Evolutionary conservation across 2,888 invertebrate species (phyloP).

Genomic region (Epiblema foenella): DNA sequence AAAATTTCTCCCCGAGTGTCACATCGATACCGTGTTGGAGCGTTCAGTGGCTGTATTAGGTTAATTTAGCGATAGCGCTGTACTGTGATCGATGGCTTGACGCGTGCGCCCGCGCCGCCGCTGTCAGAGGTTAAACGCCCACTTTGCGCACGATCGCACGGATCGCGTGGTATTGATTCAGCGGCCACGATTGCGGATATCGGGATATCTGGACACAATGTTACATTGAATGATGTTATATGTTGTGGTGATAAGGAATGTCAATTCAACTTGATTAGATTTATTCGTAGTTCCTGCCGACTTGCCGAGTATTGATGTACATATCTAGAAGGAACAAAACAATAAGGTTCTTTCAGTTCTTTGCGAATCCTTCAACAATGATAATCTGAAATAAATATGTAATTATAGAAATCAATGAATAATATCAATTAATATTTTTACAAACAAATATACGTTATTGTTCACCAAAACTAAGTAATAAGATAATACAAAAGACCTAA

Average conservation of each 20-base stretch:
- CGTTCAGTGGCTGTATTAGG: conserved; percentile 42
- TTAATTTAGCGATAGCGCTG: conserved; percentile 40
- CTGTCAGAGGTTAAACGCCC: conserved; percentile 46
- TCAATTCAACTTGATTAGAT: conserved; percentile 4
- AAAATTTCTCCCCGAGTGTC: conserved; percentile 20
- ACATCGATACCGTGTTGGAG: conserved; percentile 4
- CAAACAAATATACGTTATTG: too few species aligned
- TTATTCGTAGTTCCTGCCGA: not conserved
- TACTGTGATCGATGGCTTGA: conserved; percentile 41
- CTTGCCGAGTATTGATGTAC: too few species aligned
- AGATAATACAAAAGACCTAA: too few species aligned
- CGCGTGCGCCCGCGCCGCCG: conserved; percentile 40
- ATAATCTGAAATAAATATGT: too few species aligned
- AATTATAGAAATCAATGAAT: not conserved
- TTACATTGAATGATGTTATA: conserved; percentile 27
- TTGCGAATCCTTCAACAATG: not conserved
- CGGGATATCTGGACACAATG: conserved; percentile 23
- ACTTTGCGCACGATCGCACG: conserved; percentile 44
- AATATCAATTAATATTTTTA: not conserved
- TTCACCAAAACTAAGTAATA: too few species aligned
- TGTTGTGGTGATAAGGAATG: conserved; percentile 8
- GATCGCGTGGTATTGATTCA: conserved; percentile 43
- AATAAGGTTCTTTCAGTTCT: not conserved
- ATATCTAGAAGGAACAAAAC: not conserved
- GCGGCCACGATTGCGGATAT: conserved; percentile 38